Percentiles rank a stretch among this genome's conserved stretches.
phyloP scores from a whole-genome alignment of 2,888 invertebrate genomes.

The Oxycera nigricornis region DNA sequence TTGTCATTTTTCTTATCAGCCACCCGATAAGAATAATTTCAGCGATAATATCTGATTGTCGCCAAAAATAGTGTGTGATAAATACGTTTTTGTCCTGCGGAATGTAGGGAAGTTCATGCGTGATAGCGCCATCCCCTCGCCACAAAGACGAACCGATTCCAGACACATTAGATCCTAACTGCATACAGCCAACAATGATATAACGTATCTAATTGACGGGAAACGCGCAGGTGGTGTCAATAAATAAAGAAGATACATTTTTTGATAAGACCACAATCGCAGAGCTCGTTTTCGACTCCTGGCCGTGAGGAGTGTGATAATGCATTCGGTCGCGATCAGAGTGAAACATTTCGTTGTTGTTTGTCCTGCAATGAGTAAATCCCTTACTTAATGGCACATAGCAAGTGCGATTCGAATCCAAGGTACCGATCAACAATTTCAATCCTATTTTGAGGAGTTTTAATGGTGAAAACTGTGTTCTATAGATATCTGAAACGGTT shows the following conservation, averaged over 20 bases:
- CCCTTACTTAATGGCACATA: slow-evolving; percentile 1
- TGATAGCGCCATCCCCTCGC: neutral
- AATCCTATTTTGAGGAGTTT: neutral
- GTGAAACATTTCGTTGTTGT: neutral
- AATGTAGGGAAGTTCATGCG: neutral
- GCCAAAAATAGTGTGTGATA: neutral
- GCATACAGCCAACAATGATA: neutral
- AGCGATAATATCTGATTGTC: neutral
- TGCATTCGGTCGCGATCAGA: neutral
- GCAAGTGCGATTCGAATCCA: neutral
- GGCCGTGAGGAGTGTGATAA: slow-evolving; percentile 3
- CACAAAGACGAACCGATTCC: neutral
- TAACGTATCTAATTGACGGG: slow-evolving; percentile 17
- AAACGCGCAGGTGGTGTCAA: slow-evolving; percentile 31
- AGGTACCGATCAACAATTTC: neutral
- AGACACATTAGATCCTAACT: neutral
- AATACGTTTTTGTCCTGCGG: neutral
- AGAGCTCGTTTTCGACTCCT: neutral
- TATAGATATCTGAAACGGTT: slow-evolving; percentile 5
- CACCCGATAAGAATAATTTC: slow-evolving; percentile 10
- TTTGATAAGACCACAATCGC: neutral
- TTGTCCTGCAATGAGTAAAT: neutral
- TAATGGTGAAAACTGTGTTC: neutral
- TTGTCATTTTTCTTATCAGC: neutral
- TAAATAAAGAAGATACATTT: slow-evolving; percentile 14